Conservation (phyloP, 1,140 invertebrate species). For the Condylostylus longicornis region DNA sequence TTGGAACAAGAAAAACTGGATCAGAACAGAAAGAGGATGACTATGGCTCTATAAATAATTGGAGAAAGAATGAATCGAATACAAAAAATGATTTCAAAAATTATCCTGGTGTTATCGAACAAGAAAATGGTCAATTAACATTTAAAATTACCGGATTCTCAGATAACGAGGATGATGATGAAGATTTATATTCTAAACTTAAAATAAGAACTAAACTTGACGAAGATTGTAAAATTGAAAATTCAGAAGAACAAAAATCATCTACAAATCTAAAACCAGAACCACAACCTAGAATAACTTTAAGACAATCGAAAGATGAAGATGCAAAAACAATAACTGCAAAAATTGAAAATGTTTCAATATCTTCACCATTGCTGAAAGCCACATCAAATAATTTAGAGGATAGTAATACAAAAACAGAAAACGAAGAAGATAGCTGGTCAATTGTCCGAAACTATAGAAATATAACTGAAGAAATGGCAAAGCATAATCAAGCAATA, state of each 20-base stretch:
- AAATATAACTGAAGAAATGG: constrained; percentile 17
- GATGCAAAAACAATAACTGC: constrained; percentile 13
- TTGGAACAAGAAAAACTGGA: constrained; percentile 1
- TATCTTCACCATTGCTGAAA: constrained; percentile 14
- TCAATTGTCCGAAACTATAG: constrained; percentile 20
- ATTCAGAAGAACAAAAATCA: neutral
- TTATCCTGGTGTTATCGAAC: no score
- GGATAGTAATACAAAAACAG: constrained; percentile 12
- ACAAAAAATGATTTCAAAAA: no score
- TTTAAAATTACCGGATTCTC: neutral
- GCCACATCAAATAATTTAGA: constrained; percentile 13
- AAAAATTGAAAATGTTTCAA: constrained; percentile 9
- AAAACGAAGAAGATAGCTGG: constrained; percentile 5
- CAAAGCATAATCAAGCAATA: neutral
- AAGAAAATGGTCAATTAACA: no score
- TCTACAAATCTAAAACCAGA: neutral
- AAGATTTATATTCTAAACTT: neutral
- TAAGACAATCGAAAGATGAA: no score
- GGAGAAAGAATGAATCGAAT: no score
- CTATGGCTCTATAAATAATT: neutral
- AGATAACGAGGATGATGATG: neutral
- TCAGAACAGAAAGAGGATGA: constrained; percentile 6
- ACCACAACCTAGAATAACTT: neutral
- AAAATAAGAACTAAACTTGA: neutral
- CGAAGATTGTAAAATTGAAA: neutral